Evolutionary conservation across 1,140 invertebrate species (phyloP).

Genomic region (Carposina sasakii): DNA sequence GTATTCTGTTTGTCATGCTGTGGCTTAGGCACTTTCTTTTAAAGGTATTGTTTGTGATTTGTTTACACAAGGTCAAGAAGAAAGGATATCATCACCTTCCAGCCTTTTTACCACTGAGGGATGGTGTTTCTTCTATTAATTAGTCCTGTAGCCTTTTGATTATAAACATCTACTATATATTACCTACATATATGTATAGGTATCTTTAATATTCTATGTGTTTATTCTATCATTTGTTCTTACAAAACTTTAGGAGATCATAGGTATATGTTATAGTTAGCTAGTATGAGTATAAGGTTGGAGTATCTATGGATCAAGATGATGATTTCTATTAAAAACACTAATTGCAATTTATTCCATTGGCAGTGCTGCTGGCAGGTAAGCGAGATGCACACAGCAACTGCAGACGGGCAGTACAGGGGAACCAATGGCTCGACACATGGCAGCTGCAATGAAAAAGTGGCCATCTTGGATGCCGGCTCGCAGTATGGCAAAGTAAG

Average conservation of each 20-base stretch:
- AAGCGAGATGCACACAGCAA: conserved; percentile 67
- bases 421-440: conserved; percentile 54
- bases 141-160: background rate
- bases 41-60: conserved; percentile 38
- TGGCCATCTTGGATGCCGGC: conserved; percentile 98
- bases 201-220: background rate
- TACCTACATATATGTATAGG: background rate
- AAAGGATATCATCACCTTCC: background rate
- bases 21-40: conserved; percentile 53
- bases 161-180: no score
- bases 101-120: background rate
- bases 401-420: conserved; percentile 59
- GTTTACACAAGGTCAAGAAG: background rate
- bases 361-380: conserved; percentile 64
- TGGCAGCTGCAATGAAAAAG: conserved; percentile 73
- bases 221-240: background rate
- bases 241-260: background rate
- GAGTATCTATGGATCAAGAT: background rate
- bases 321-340: background rate
- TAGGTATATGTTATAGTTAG: background rate
- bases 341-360: background rate
- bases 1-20: conserved; percentile 46
- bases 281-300: background rate
- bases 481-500: conserved; percentile 99
- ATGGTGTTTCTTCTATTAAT: background rate